These are phyloP conservation scores for Asarcornis scutulata DNA, from an alignment of 2,113 vertebrate genomes.

Conservation along the genomic window DNA sequence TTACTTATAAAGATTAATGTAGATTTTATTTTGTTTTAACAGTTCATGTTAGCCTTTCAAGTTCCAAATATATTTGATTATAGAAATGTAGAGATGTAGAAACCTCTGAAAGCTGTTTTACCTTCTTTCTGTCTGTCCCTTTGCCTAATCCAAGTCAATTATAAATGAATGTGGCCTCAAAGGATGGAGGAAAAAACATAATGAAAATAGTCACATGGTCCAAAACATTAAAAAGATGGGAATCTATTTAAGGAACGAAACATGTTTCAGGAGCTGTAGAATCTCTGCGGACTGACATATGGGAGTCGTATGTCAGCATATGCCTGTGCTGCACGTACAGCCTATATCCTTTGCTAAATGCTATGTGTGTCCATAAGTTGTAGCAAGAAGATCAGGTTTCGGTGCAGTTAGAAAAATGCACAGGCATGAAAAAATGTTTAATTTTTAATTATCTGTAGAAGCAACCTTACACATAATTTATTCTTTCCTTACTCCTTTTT, in stretches of 20 bases:
- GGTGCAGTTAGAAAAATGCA: background rate
- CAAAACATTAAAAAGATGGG: slow-evolving; percentile 17
- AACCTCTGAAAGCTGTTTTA: slow-evolving; percentile 10
- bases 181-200: background rate
- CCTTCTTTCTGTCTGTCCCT: background rate
- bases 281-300: slow-evolving; percentile 20
- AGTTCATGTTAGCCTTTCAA: background rate
- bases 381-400: background rate
- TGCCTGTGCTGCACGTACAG: background rate
- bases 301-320: slow-evolving; percentile 5
- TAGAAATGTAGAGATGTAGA: background rate
- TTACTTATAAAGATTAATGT: background rate
- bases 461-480: background rate
- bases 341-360: background rate
- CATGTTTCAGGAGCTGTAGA: background rate
- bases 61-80: background rate
- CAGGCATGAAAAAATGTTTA: background rate
- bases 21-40: background rate
- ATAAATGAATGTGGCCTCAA: background rate
- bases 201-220: background rate
- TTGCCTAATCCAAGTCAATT: background rate
- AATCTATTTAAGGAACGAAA: slow-evolving; percentile 39
- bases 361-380: slow-evolving; percentile 1
- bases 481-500: background rate
- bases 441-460: background rate